Evolutionary conservation across 2,888 invertebrate genomes (phyloP).

Genomic region (Plusia festucae): DNA sequence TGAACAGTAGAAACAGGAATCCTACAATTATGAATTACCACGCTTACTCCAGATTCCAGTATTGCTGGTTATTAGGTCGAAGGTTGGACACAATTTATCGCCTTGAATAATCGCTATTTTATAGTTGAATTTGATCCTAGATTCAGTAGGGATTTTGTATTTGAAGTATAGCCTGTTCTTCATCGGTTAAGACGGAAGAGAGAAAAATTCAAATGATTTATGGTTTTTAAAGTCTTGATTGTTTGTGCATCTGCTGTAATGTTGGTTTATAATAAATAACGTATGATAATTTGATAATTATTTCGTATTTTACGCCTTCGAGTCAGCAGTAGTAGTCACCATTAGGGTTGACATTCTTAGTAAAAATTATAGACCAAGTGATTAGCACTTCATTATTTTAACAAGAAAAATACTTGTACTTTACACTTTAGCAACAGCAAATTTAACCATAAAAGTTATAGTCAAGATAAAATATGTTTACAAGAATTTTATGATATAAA

Average conservation of each 20-base stretch:
- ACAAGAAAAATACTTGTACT: slow-evolving; percentile 27
- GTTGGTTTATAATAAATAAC: too few relatives aligned
- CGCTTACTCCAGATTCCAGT: not conserved
- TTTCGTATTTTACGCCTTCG: too few relatives aligned
- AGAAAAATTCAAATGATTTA: too few relatives aligned
- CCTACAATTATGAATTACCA: not conserved
- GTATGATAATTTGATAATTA: too few relatives aligned
- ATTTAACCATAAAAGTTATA: slow-evolving; percentile 35
- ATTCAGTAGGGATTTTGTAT: not conserved
- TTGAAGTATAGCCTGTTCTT: too few relatives aligned
- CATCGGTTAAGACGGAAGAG: too few relatives aligned
- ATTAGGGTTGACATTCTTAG: too few relatives aligned
- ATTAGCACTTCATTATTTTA: slow-evolving; percentile 5
- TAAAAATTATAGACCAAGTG: not conserved
- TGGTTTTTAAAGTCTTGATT: too few relatives aligned
- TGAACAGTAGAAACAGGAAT: not conserved
- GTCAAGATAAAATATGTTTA: slow-evolving; percentile 28
- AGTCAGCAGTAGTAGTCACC: too few relatives aligned
- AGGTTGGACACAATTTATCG: not conserved
- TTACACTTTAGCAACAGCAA: slow-evolving; percentile 19
- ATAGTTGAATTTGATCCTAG: not conserved
- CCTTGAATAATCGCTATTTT: too few relatives aligned
- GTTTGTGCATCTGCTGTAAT: too few relatives aligned
- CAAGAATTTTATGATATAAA: slow-evolving; percentile 27
- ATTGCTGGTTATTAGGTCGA: not conserved